Percentiles rank a stretch among this genome's conserved stretches.
Conservation (phyloP, 2,888 invertebrate genomes). For the Gnatocerus cornutus region DNA sequence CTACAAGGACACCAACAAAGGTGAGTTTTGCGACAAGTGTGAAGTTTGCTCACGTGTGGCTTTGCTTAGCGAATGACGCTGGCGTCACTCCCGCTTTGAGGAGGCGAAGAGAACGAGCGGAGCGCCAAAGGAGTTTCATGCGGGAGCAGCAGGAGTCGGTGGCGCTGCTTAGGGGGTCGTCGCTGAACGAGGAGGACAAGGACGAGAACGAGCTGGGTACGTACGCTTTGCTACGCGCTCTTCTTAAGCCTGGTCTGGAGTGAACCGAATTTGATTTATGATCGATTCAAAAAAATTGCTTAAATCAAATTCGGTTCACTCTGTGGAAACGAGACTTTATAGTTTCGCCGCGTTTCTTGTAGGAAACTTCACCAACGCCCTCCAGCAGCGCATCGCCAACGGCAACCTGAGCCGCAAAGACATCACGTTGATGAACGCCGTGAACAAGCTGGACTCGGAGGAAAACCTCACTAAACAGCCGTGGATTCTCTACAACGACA, state of each 20-base stretch:
- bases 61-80: constrained; percentile 74
- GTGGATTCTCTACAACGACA: constrained; percentile 65
- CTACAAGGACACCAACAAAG: constrained; percentile 75
- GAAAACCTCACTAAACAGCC: constrained; percentile 69
- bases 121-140: constrained; percentile 88
- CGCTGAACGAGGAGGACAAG: constrained; percentile 60
- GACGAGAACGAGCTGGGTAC: constrained; percentile 65
- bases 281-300: too few relatives aligned
- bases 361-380: constrained; percentile 76
- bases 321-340: too few relatives aligned
- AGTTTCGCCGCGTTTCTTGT: constrained; percentile 51
- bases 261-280: too few relatives aligned
- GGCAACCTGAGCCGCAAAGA: constrained; percentile 74
- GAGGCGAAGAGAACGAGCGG: constrained; percentile 86
- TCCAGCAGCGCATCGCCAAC: constrained; percentile 77
- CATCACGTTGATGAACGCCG: constrained; percentile 74
- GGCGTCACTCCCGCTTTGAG: constrained; percentile 88
- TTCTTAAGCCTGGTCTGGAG: background rate
- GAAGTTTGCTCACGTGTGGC: constrained; percentile 52
- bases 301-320: too few relatives aligned
- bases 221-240: constrained; percentile 49
- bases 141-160: constrained; percentile 85
- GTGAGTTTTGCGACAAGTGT: constrained; percentile 60
- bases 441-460: constrained; percentile 74
- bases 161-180: constrained; percentile 71